Evolutionary conservation across 2,888 invertebrate species (phyloP).

Genomic region (Dolichopus griseipennis): DNA sequence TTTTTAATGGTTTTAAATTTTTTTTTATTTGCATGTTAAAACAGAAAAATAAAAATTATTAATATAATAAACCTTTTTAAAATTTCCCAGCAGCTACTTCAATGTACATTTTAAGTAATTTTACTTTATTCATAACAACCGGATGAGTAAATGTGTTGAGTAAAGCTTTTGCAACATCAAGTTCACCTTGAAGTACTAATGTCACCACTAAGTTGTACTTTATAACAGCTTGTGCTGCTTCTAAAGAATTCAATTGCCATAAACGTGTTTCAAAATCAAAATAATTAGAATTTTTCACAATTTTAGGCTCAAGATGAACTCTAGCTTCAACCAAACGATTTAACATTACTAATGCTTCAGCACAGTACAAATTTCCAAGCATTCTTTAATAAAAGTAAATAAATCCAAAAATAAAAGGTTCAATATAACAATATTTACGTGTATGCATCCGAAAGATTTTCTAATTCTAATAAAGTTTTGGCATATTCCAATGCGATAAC

Average conservation of each 20-base stretch:
- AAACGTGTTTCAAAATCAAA: constrained; percentile 45
- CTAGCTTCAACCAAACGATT: constrained; percentile 77
- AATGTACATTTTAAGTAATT: constrained; percentile 48
- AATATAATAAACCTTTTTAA: neutral
- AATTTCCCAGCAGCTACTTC: constrained; percentile 43
- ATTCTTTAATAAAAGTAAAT: constrained; percentile 48
- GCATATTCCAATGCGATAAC: constrained; percentile 69
- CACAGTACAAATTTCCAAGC: constrained; percentile 80
- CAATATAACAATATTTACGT: constrained; percentile 44
- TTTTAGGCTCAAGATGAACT: constrained; percentile 69
- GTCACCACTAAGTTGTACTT: constrained; percentile 72
- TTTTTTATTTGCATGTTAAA: no score
- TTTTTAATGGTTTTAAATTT: no score
- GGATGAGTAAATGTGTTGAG: constrained; percentile 35
- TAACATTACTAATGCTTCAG: constrained; percentile 74
- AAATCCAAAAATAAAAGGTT: constrained; percentile 12
- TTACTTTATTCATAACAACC: constrained; percentile 33
- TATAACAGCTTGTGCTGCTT: constrained; percentile 60
- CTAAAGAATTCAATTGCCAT: constrained; percentile 48
- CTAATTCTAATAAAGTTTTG: constrained; percentile 61
- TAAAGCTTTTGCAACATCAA: constrained; percentile 49
- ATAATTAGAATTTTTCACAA: constrained; percentile 51
- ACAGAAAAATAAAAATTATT: no score
- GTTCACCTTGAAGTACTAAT: constrained; percentile 64
- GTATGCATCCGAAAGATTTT: constrained; percentile 62